These are phyloP conservation scores for Saturnia pavonia DNA, from an alignment of 2,888 invertebrate species.

Conservation along the genomic window DNA sequence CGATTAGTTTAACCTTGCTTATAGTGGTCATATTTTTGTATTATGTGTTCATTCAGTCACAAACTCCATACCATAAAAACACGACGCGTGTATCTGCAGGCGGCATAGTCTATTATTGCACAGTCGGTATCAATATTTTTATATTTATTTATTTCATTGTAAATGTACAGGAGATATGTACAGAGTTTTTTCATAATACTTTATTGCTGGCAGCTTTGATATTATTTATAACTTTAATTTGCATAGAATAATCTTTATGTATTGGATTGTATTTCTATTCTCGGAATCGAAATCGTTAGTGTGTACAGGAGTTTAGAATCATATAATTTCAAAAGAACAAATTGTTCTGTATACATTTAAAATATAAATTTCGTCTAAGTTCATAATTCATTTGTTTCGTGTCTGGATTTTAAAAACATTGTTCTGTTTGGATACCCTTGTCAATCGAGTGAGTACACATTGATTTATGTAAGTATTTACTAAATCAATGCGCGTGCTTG, in stretches of 20 bases:
- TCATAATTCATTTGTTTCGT: too few species aligned
- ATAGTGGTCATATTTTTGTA: constrained; percentile 10
- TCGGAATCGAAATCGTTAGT: neutral
- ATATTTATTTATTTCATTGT: neutral
- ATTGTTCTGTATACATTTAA: neutral
- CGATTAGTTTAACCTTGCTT: constrained; percentile 19
- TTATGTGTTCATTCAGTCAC: constrained; percentile 14
- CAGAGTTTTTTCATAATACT: neutral
- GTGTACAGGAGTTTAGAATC: neutral
- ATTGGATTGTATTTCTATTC: too few species aligned
- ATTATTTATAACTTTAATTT: neutral
- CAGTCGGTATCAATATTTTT: constrained; percentile 12
- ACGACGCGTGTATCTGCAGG: constrained; percentile 11
- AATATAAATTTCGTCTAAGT: too few species aligned
- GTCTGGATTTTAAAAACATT: neutral
- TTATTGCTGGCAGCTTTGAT: neutral
- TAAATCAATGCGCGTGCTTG: too few species aligned
- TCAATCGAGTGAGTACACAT: neutral
- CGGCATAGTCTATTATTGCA: neutral
- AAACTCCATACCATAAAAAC: constrained; percentile 20
- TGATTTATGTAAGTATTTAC: too few species aligned
- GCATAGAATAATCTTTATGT: neutral
- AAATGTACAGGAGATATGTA: neutral
- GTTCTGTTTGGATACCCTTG: neutral
- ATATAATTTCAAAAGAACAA: neutral